These are phyloP conservation scores for Boulengeromyrus knoepffleri DNA, from an alignment of 2,113 vertebrate genomes.

Conservation along the genomic window DNA sequence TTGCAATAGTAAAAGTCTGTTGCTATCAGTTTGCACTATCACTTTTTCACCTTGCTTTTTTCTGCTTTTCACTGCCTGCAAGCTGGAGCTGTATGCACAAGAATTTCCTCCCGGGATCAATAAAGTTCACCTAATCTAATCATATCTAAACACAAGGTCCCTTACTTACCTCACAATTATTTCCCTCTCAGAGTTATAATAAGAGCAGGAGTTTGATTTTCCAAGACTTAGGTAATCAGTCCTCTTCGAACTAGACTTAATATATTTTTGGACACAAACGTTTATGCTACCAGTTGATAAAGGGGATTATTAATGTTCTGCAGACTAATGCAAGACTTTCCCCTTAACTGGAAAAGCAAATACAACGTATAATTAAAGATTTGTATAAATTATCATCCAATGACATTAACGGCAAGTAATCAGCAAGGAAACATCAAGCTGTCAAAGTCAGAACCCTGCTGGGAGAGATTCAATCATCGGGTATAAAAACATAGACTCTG, in stretches of 20 bases:
- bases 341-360: neutral
- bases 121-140: neutral
- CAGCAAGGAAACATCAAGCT: slow-evolving; percentile 1
- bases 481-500: neutral
- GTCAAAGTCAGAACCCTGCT: neutral
- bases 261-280: neutral
- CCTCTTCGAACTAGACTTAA: neutral
- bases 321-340: neutral
- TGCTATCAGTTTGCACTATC: neutral
- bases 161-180: neutral
- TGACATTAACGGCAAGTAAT: neutral
- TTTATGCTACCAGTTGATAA: neutral
- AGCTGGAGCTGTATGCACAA: neutral
- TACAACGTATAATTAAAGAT: neutral
- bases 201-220: neutral
- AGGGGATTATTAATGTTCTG: neutral
- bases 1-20: neutral
- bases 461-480: neutral
- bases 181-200: neutral
- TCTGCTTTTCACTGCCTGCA: neutral
- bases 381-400: neutral
- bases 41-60: neutral
- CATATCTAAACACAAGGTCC: neutral
- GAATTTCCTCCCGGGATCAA: neutral
- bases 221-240: neutral